phyloP scores from a whole-genome alignment of 2,797 vertebrate species.

The Sebastiscus tertius region DNA sequence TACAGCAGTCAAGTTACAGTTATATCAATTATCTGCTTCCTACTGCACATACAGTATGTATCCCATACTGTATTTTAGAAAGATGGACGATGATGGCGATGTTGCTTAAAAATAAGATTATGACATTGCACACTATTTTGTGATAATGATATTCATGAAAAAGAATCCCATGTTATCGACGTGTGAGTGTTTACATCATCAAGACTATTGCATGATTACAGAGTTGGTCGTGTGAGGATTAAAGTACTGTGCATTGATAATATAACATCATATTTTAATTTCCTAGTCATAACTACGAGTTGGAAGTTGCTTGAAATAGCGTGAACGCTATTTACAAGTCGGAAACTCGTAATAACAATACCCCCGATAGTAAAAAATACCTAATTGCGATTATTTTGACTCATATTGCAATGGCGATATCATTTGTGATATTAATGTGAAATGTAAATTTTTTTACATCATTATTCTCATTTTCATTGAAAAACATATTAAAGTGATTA shows the following conservation, averaged over 20 bases:
- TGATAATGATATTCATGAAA: neutral
- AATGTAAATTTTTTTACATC: too few species aligned
- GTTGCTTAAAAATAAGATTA: neutral
- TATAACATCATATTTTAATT: neutral
- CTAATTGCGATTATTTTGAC: too few species aligned
- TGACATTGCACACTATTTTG: neutral
- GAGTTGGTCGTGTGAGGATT: neutral
- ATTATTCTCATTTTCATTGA: too few species aligned
- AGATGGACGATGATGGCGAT: neutral
- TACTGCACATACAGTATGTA: neutral
- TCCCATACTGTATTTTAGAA: neutral
- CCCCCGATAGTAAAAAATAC: too few species aligned
- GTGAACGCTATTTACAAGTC: neutral
- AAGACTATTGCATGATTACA: neutral
- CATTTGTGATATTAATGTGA: too few species aligned
- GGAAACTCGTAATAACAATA: neutral
- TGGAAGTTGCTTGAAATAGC: neutral
- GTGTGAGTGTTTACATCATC: neutral
- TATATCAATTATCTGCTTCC: neutral
- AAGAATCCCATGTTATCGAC: neutral
- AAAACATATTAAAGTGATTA: too few species aligned
- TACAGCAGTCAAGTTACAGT: slow-evolving; percentile 3
- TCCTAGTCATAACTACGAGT: neutral
- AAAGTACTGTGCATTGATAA: neutral
- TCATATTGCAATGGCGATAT: too few species aligned